Base-by-base conservation (phyloP, 2,888 invertebrate species). In the Epistrophe grossulariae region DNA sequence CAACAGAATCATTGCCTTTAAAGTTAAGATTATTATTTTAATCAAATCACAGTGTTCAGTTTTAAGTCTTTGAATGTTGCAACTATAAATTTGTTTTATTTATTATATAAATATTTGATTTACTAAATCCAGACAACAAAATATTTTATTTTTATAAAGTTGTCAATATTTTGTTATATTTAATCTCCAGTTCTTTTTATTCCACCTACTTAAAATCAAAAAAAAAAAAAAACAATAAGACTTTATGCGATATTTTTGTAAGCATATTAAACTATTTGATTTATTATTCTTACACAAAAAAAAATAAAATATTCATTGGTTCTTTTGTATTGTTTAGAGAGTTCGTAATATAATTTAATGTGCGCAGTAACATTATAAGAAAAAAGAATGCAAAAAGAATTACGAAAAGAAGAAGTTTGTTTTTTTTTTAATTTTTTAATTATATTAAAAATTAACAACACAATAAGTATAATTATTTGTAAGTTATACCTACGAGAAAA, bases 11-110 rank as follows among this genome's bases (percentile, higher is more conserved):
- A 87, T 87, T 87, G 87, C 87, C 87, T 87, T 87, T 84, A 71
- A 71, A 64, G 45, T 66, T 55, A 43, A 19, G 50, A 68, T 55
- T 68, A 48, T 43, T 17, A 8, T 59, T 71, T 64, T 64, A 28
- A 77, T 45, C 62, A 78, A 85, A 60, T 78, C 81, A 78, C 70
- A 74, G 85, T 87, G 64, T 79, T 87, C 66, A 78, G 79, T 87
- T 66, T 45, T 87, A 57, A 76, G 87, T 83, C 87, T 87, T 87
- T 87, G 45, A 87, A 87, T 87, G 87, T 87, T 87, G 87, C 87
- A 87, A 87, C 87, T 79, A 79, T 87, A 71, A 70, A 55, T 55
- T 77, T 55, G 68, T 64, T 40, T 68, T 45, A 19, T 57, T 7
- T 35, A 13, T 57, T 48, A 19, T 72, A 52, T 7, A 52, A 6